Evolutionary conservation across 2,888 invertebrate genomes (phyloP), one percentile per base, ranked within the genome.

Genomic region (Therioaphis trifolii): DNA sequence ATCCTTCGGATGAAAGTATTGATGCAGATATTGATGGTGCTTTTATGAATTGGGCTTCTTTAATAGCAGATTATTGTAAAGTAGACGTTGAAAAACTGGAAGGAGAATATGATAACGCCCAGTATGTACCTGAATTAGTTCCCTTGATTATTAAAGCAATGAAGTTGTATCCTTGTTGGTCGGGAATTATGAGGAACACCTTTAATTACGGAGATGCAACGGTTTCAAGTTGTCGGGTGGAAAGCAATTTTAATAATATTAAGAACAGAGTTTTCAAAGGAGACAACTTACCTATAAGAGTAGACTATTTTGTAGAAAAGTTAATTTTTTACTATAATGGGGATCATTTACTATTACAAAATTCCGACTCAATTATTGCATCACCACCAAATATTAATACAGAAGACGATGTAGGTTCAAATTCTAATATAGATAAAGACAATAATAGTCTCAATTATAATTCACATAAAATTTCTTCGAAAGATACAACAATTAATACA

Each of bases 191-290:
- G 66, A 29, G 11, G 11, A 68, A 5, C 12, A 5, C 12, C 1
- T 68, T 68, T 21, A 12, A 21, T 21, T 68, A 40, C 21, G 68
- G 68, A 68, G 68, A 68, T 12, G 68, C 40, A 4, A 21, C 68
- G 4, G 12, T 40, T 40, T 68, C 68, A 40, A 68, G 21, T 21
- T 12, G 40, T 21, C 68, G 21, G 11, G 14, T 68, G 0, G 68
- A 68, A 40, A 40, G 40, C 18, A 68, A 68, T 21, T 68, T 68
- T 12, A 40, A 68, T 21, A n/a, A 35, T 4, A 9, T 40, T 9
- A 66, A 66, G 15, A 40, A 35, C n/a, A 66, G 66, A 66, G 35
- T 66, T 35, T 66, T 66, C 12, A 35, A 66, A 40, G 4, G 4
- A 27, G 66, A 40, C 3, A n/a, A 66, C 5, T 66, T 66, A 35